Percentiles rank a stretch among this genome's conserved stretches.
Conservation (phyloP, 2,888 invertebrate species). For the Caenorhabditis parvicauda region DNA sequence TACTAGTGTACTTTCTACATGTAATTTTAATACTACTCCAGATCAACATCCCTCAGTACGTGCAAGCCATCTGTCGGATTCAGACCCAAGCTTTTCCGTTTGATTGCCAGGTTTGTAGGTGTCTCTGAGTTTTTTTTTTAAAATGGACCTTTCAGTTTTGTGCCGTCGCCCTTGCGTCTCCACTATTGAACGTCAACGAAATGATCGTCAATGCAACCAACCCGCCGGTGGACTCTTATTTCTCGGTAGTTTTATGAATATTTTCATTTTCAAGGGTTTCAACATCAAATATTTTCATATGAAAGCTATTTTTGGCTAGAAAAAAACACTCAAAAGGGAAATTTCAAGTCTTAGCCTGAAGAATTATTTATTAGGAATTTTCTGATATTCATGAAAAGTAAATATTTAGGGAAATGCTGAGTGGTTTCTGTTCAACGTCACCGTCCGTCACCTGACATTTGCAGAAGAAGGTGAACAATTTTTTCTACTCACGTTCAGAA, state of each 20-base stretch:
- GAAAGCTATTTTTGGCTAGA: not conserved
- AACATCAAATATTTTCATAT: not conserved
- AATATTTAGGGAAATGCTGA: slow-evolving; percentile 52
- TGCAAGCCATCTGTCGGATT: slow-evolving; percentile 53
- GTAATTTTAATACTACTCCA: too few relatives aligned
- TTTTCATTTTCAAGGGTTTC: not conserved
- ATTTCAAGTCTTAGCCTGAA: not conserved
- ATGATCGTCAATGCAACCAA: slow-evolving; percentile 54
- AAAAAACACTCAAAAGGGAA: not conserved
- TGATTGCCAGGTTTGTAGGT: slow-evolving; percentile 33
- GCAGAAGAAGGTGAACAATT: slow-evolving; percentile 49
- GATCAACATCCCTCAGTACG: slow-evolving; percentile 56
- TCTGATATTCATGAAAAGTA: not conserved
- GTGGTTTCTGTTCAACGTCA: slow-evolving; percentile 55
- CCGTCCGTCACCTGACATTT: slow-evolving; percentile 53
- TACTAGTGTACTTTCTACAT: too few relatives aligned
- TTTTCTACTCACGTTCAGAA: too few relatives aligned
- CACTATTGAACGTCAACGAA: slow-evolving; percentile 50
- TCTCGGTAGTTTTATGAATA: slow-evolving; percentile 29
- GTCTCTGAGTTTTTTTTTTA: not conserved
- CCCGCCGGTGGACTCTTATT: slow-evolving; percentile 54
- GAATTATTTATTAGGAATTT: not conserved
- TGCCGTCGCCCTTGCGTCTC: slow-evolving; percentile 53
- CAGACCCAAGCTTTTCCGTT: slow-evolving; percentile 51
- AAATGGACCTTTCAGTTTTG: slow-evolving; percentile 35